These are phyloP conservation scores for Ictalurus furcatus DNA, from an alignment of 2,113 vertebrate species.

Conservation along the genomic window DNA sequence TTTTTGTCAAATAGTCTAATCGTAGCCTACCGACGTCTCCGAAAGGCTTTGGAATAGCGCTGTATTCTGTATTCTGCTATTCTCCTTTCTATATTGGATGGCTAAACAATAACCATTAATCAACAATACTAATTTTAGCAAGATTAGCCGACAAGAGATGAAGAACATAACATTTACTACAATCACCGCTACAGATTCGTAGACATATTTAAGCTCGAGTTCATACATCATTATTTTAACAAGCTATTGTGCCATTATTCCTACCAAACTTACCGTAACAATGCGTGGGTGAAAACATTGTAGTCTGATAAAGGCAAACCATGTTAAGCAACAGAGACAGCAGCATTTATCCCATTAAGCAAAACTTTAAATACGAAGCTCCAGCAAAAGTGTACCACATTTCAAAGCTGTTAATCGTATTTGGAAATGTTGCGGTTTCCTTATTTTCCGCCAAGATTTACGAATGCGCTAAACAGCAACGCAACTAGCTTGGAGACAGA, in stretches of 20 bases:
- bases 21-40: not conserved
- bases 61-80: too few relatives aligned
- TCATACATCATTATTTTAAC: constrained; percentile 52
- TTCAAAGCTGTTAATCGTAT: constrained; percentile 39
- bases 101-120: not conserved
- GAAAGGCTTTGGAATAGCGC: not conserved
- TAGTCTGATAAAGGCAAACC: constrained; percentile 68
- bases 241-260: constrained; percentile 70
- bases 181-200: not conserved
- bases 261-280: constrained; percentile 81
- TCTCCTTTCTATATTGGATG: not conserved
- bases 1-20: not conserved
- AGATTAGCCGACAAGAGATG: not conserved
- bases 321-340: constrained; percentile 69
- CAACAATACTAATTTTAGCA: not conserved
- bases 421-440: not conserved
- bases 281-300: constrained; percentile 81
- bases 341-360: constrained; percentile 61
- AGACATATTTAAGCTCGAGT: constrained; percentile 22
- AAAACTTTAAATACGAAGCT: constrained; percentile 59
- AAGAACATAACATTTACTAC: not conserved
- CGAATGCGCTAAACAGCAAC: not conserved
- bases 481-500: constrained; percentile 8
- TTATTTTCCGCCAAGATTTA: not conserved
- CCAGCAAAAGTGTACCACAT: constrained; percentile 6